These are phyloP conservation scores for Saccopteryx leptura DNA, from an alignment of 2,113 vertebrate species.

Conservation along the genomic window DNA sequence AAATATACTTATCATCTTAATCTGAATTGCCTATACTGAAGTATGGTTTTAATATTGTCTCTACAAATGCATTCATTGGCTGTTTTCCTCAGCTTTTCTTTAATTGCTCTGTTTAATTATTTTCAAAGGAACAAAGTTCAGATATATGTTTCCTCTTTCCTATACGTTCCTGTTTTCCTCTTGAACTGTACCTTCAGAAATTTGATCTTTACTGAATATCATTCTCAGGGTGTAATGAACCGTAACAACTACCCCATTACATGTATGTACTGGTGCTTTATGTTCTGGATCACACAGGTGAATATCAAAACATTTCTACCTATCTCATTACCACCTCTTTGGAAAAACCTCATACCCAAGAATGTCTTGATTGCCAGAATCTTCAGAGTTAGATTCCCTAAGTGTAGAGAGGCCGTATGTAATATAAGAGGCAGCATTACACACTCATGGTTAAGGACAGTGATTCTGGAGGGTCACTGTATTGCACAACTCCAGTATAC, in stretches of 20 bases:
- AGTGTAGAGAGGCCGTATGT: neutral
- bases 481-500: neutral
- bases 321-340: neutral
- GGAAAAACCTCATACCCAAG: neutral
- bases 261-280: neutral
- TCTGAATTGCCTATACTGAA: slow-evolving; percentile 64
- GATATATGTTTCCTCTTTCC: neutral
- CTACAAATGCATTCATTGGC: slow-evolving; percentile 26
- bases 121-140: slow-evolving; percentile 62
- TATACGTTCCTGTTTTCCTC: neutral
- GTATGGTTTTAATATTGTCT: slow-evolving; percentile 68
- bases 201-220: slow-evolving; percentile 52
- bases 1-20: slow-evolving; percentile 65
- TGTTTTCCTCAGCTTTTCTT: slow-evolving; percentile 59
- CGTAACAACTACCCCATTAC: neutral
- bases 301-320: neutral
- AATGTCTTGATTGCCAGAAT: neutral
- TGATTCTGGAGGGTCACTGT: neutral
- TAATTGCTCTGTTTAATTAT: slow-evolving; percentile 67
- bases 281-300: slow-evolving; percentile 19
- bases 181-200: slow-evolving; percentile 51
- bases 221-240: slow-evolving; percentile 28
- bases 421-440: neutral
- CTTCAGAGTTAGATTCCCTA: slow-evolving; percentile 24
- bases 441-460: neutral